phyloP scores from a whole-genome alignment of 2,888 invertebrate genomes.

The Phytoseiulus persimilis region DNA sequence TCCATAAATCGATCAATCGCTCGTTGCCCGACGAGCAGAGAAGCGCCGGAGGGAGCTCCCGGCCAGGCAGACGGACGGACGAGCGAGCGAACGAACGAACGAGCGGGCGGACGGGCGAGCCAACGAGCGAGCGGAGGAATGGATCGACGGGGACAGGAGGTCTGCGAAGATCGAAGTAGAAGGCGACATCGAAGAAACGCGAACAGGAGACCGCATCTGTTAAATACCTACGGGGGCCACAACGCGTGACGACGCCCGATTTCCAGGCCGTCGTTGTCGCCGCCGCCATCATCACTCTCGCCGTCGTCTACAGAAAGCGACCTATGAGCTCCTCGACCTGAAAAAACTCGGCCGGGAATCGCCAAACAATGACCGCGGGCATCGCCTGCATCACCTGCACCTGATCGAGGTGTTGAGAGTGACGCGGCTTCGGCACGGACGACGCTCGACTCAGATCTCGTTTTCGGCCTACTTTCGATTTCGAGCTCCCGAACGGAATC shows the following conservation, averaged over 20 bases:
- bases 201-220: neutral
- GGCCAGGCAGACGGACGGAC: neutral
- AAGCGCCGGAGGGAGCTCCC: neutral
- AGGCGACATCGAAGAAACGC: neutral
- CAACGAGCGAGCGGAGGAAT: neutral
- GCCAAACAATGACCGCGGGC: neutral
- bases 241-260: neutral
- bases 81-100: neutral
- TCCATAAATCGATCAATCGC: neutral
- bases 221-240: constrained; percentile 5
- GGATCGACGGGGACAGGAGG: neutral
- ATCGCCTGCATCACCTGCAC: neutral
- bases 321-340: neutral
- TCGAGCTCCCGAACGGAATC: neutral
- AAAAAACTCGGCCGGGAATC: neutral
- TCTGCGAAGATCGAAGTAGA: constrained; percentile 9
- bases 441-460: neutral
- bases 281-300: neutral
- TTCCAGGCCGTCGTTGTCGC: neutral
- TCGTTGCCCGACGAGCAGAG: no score
- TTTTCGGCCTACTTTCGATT: neutral
- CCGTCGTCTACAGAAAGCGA: neutral
- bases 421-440: neutral
- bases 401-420: neutral
- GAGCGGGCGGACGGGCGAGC: no score